A percentile compares a stretch with the other conserved stretches of the same genome.
Conservation (phyloP, 2,797 vertebrate genomes). For the Acestrorhynchus altus region DNA sequence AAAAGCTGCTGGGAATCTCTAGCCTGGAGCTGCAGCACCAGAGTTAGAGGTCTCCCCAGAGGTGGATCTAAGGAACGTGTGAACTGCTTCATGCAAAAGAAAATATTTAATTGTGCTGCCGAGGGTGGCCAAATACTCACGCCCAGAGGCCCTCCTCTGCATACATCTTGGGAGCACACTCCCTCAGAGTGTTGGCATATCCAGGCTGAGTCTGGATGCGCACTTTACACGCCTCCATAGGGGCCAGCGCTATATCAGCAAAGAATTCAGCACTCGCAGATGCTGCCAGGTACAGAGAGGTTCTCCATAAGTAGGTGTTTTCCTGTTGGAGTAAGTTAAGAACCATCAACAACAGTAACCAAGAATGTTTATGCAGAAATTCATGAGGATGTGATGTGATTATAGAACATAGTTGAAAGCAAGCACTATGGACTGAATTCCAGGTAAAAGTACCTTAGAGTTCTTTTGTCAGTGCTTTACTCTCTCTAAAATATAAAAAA, state of each 20-base stretch:
- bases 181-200: slow-evolving; percentile 86
- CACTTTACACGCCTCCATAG: slow-evolving; percentile 92
- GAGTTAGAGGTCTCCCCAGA: slow-evolving; percentile 80
- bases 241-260: slow-evolving; percentile 89
- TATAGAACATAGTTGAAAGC: too few species aligned
- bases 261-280: slow-evolving; percentile 92
- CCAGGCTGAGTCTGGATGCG: slow-evolving; percentile 90
- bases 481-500: too few species aligned
- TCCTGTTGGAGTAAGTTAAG: slow-evolving; percentile 70
- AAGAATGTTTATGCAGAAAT: background rate
- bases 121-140: slow-evolving; percentile 71
- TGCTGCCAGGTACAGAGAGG: slow-evolving; percentile 85
- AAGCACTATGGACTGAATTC: too few species aligned
- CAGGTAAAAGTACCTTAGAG: too few species aligned
- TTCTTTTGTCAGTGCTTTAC: too few species aligned
- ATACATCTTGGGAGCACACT: slow-evolving; percentile 87
- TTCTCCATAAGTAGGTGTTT: slow-evolving; percentile 88
- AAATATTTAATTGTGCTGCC: too few species aligned
- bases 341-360: background rate
- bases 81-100: background rate
- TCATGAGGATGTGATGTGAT: background rate
- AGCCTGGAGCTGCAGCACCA: slow-evolving; percentile 78
- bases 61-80: slow-evolving; percentile 92
- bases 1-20: slow-evolving; percentile 82
- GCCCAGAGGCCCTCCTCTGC: slow-evolving; percentile 87